Conservation (phyloP, 2,797 vertebrate genomes). For the Nyctalus aviator region DNA sequence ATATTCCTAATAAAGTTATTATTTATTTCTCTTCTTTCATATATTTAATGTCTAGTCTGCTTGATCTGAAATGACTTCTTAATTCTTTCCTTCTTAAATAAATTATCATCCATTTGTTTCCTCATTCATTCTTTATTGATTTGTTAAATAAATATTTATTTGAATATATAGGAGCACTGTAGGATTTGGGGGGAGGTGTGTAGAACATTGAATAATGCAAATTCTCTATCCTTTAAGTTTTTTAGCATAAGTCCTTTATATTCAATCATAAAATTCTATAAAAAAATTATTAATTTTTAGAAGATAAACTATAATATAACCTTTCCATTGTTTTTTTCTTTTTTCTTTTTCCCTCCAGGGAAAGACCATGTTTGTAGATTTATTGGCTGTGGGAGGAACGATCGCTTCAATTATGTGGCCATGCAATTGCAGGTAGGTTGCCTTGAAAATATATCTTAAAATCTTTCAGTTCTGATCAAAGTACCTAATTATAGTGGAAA, state of each 20-base stretch:
- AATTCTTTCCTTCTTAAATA: slow-evolving; percentile 52
- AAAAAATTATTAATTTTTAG: slow-evolving; percentile 48
- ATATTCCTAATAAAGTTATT: slow-evolving; percentile 54
- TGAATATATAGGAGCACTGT: slow-evolving; percentile 6
- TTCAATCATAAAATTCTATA: slow-evolving; percentile 59
- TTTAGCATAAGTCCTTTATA: slow-evolving; percentile 51
- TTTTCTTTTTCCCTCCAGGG: slow-evolving; percentile 87
- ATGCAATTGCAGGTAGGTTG: slow-evolving; percentile 98
- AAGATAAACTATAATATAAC: slow-evolving; percentile 61
- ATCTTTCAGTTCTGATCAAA: slow-evolving; percentile 59
- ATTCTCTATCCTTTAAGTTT: slow-evolving; percentile 42
- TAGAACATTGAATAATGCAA: slow-evolving; percentile 49
- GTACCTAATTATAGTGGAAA: slow-evolving; percentile 45
- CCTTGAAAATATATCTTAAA: slow-evolving; percentile 66
- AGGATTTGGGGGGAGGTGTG: background rate
- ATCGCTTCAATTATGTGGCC: slow-evolving; percentile 99
- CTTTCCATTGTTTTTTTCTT: slow-evolving; percentile 50
- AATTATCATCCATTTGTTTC: slow-evolving; percentile 21
- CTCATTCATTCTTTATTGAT: background rate
- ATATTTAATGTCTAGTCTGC: background rate
- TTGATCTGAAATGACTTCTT: slow-evolving; percentile 57
- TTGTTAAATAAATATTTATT: slow-evolving; percentile 41
- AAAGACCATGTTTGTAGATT: slow-evolving; percentile 99
- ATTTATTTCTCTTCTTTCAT: background rate
- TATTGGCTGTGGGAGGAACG: slow-evolving; percentile 98